These are phyloP conservation scores for Vanessa tameamea DNA, from an alignment of 1,140 invertebrate genomes.

Conservation along the genomic window DNA sequence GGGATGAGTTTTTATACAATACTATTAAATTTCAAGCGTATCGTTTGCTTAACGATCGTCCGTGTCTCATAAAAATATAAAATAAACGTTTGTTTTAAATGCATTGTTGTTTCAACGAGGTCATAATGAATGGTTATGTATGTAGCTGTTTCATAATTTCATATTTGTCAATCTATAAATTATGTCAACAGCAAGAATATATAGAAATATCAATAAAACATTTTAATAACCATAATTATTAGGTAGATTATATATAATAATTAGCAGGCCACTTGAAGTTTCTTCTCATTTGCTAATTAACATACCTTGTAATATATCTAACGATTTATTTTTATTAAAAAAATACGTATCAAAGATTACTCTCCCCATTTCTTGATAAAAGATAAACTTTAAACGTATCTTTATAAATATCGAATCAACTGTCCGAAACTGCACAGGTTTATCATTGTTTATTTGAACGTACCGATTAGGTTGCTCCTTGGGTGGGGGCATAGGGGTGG, in stretches of 20 bases:
- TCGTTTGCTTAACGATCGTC: constrained; percentile 16
- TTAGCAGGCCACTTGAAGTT: too few relatives aligned
- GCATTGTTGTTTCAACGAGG: background rate
- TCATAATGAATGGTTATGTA: background rate
- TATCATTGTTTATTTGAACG: constrained; percentile 19
- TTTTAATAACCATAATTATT: too few relatives aligned
- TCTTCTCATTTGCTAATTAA: too few relatives aligned
- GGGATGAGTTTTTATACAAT: constrained; percentile 13
- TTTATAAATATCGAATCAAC: background rate
- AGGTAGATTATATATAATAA: too few relatives aligned
- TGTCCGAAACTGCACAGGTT: background rate
- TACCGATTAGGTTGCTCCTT: constrained; percentile 64
- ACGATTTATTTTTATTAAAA: too few relatives aligned
- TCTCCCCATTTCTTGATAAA: too few relatives aligned
- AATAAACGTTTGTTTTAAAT: constrained; percentile 12
- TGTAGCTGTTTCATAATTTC: too few relatives aligned
- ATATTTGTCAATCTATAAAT: too few relatives aligned
- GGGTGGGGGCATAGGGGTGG: constrained; percentile 71
- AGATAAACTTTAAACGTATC: background rate
- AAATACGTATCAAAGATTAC: too few relatives aligned
- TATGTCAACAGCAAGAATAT: too few relatives aligned
- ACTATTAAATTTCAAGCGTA: constrained; percentile 25
- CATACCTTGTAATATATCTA: too few relatives aligned
- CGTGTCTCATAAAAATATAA: background rate
- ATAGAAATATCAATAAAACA: too few relatives aligned